Evolutionary conservation across 53 echinoderm and acorn worm genomes (phyloP).

Genomic region (Henricia sp.): DNA sequence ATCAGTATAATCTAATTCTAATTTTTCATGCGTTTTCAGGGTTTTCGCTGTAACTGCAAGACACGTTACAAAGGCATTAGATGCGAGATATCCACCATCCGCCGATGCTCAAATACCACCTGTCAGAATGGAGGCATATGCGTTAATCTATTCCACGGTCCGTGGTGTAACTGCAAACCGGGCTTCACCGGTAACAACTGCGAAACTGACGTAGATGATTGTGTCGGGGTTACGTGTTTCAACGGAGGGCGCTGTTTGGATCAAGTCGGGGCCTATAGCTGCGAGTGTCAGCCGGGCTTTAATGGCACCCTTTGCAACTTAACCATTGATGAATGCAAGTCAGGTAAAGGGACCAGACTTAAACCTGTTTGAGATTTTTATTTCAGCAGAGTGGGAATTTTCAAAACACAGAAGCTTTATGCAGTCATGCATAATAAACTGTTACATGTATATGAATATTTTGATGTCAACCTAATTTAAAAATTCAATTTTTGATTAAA

Average conservation of each 20-base stretch:
- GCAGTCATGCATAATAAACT: no score
- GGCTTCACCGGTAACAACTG: constrained; percentile 43
- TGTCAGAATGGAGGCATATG: constrained; percentile 71
- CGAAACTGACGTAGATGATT: constrained; percentile 60
- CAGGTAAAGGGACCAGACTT: constrained; percentile 14
- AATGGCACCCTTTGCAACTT: constrained; percentile 67
- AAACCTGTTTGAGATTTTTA: no score
- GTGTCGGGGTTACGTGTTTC: constrained; percentile 38
- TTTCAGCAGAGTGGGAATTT: no score
- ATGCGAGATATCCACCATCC: constrained; percentile 65
- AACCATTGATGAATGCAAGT: constrained; percentile 76
- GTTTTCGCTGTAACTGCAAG: constrained; percentile 75
- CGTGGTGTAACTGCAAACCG: constrained; percentile 36
- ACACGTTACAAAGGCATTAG: constrained; percentile 60
- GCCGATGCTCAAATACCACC: constrained; percentile 71
- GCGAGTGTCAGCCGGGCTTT: constrained; percentile 40
- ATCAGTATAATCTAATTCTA: background rate
- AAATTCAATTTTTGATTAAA: background rate
- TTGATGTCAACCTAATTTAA: no score
- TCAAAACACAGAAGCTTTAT: no score
- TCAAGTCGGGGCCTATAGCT: constrained; percentile 33
- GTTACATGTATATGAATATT: no score
- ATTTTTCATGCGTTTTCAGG: constrained; percentile 10
- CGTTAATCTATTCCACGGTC: constrained; percentile 33
- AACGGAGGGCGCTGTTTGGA: constrained; percentile 60